phyloP scores from a whole-genome alignment of 2,113 vertebrate species.

The Chamaetylas fuelleborni region DNA sequence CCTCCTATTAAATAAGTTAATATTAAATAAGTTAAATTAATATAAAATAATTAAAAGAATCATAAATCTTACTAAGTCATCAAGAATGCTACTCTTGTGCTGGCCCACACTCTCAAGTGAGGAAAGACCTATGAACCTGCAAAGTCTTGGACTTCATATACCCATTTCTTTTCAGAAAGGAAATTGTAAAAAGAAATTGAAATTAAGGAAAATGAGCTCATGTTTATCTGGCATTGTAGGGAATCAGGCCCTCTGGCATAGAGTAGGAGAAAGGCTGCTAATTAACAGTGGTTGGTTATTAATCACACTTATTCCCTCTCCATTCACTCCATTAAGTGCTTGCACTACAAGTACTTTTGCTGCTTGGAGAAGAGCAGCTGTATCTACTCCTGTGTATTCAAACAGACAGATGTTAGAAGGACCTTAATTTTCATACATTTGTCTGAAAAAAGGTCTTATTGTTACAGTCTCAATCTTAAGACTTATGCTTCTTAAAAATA shows the following conservation, averaged over 20 bases:
- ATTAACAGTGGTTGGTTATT: constrained; percentile 39
- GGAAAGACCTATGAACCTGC: not conserved
- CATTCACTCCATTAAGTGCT: not conserved
- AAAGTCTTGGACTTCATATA: not conserved
- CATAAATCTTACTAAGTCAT: not conserved
- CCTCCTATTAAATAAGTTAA: not conserved
- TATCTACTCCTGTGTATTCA: not conserved
- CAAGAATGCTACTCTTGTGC: not conserved
- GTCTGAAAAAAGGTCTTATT: not conserved
- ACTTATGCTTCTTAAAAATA: not conserved
- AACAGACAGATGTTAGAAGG: not conserved
- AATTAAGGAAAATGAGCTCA: constrained; percentile 2
- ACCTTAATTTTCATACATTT: not conserved
- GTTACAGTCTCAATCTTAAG: not conserved
- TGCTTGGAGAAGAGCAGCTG: not conserved
- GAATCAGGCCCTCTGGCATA: not conserved
- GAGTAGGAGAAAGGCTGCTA: constrained; percentile 10
- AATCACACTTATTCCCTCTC: constrained; percentile 39
- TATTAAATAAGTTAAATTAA: not conserved
- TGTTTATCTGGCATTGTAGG: constrained; percentile 6
- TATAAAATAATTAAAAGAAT: not conserved
- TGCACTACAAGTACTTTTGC: not conserved
- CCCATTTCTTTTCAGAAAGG: not conserved
- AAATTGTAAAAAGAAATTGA: not conserved
- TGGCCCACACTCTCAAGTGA: not conserved